A percentile compares a stretch with the other conserved stretches of the same genome.
phyloP scores from a whole-genome alignment of 1,140 invertebrate species.

The Globodera rostochiensis region DNA sequence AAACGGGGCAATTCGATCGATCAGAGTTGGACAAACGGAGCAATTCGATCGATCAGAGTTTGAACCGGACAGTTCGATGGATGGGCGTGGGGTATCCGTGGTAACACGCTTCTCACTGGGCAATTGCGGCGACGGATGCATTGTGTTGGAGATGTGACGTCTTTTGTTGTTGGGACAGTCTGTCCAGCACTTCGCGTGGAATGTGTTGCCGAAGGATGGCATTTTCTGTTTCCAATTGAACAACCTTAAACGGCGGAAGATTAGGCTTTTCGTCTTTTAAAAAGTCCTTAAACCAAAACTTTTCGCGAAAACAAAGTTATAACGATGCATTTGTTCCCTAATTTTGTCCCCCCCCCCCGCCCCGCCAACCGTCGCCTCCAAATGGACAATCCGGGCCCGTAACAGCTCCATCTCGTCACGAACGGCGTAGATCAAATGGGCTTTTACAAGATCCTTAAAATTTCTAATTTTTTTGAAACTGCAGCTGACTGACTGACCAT shows the following conservation, averaged over 20 bases:
- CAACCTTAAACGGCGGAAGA: slow-evolving; percentile 41
- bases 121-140: neutral
- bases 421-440: slow-evolving; percentile 65
- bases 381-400: slow-evolving; percentile 54
- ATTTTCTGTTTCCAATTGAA: slow-evolving; percentile 58
- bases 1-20: too few species aligned
- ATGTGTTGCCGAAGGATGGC: slow-evolving; percentile 57
- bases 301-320: neutral
- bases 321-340: too few species aligned
- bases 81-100: too few species aligned
- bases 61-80: too few species aligned
- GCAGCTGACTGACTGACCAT: slow-evolving; percentile 51
- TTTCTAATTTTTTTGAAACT: slow-evolving; percentile 4
- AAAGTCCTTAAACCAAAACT: neutral
- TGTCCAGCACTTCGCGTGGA: slow-evolving; percentile 53
- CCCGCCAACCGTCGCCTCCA: slow-evolving; percentile 53
- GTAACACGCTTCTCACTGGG: neutral
- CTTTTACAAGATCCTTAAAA: slow-evolving; percentile 62
- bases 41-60: too few species aligned
- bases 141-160: neutral
- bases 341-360: neutral
- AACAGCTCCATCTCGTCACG: slow-evolving; percentile 63
- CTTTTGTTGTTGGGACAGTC: slow-evolving; percentile 33
- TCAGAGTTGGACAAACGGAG: too few species aligned
- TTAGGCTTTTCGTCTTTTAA: neutral